Evolutionary conservation across 2,113 vertebrate species (phyloP), one percentile per base, ranked within the genome.

Genomic region (Anoura caudifer): DNA sequence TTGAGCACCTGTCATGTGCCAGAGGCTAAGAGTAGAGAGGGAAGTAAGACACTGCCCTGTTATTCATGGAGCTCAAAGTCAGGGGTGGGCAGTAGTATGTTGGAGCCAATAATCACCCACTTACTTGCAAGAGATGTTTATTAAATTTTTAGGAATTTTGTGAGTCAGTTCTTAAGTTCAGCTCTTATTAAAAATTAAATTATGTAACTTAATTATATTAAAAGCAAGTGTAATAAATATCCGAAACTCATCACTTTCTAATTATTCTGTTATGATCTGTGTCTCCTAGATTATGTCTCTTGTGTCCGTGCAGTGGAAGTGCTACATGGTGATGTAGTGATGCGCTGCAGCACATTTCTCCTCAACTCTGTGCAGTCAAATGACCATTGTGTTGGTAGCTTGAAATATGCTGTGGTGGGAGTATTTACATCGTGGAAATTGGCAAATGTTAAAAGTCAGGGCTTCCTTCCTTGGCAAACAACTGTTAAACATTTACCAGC

Each of bases 111-210:
- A 87, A 4, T 91, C 15, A 72, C 5, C 56, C 24, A 79, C 36
- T 85, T 87, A 82, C 36, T 85, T 87, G 31, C 2, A 67, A 45
- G 61, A 87, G 28, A 28, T 69, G 14, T 52, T 93, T 91, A 15
- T 59, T 85, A 76, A 65, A 67, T 54, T 94, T 90, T 96, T 67
- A 96, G 85, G 50, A 87, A 81, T 80, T 87, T 79, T 95, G 72
- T 59, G 50, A 83, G 28, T 59, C 47, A 82, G 4, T 90, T 73
- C 59, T 87, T 87, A 93, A 94, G 63, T 73, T 43, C 0, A 75
- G 15, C 24, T 26, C 38, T 59, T 67, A 81, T 52, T 81, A 65
- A 91, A 75, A 86, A 94, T 90, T 76, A 95, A 85, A 91, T 87
- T 45, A 43, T 76, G 17, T 85, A 84, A 84, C 70, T 38, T 82